Percentiles rank a stretch among this genome's conserved stretches.
Conservation (phyloP, 2,113 vertebrate species). For the Cebidichthys violaceus region DNA sequence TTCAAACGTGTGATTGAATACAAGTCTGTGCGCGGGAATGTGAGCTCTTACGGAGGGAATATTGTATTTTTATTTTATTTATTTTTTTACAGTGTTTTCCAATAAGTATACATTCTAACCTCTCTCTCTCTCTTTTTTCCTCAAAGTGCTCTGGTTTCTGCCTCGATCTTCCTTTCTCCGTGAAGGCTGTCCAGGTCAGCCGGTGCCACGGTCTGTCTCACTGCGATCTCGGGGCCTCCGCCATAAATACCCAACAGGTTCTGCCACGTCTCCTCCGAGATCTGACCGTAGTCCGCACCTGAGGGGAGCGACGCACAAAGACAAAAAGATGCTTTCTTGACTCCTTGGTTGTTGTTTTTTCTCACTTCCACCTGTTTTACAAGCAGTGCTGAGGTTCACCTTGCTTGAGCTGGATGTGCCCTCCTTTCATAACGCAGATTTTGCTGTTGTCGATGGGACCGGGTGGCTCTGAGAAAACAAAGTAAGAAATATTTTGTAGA, state of each 20-base stretch:
- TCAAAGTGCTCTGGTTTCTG: slow-evolving; percentile 93
- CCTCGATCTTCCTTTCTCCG: slow-evolving; percentile 95
- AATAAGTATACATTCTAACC: slow-evolving; percentile 42
- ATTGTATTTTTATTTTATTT: too few relatives aligned
- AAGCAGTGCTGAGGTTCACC: slow-evolving; percentile 78
- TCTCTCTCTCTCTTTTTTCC: slow-evolving; percentile 27
- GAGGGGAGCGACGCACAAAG: neutral
- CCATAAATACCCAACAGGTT: slow-evolving; percentile 92
- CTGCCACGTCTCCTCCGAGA: slow-evolving; percentile 96
- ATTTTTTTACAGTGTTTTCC: neutral
- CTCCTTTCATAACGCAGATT: slow-evolving; percentile 91
- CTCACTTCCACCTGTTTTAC: neutral
- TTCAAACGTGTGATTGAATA: neutral
- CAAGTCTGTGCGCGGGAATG: neutral
- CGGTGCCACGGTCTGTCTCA: slow-evolving; percentile 90
- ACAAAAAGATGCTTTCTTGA: neutral
- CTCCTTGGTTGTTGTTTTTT: neutral
- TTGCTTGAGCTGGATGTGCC: slow-evolving; percentile 95
- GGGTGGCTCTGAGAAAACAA: slow-evolving; percentile 87
- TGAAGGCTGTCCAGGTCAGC: slow-evolving; percentile 86
- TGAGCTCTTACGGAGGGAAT: neutral
- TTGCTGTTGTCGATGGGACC: slow-evolving; percentile 97
- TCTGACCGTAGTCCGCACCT: slow-evolving; percentile 99
- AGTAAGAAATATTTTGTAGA: neutral
- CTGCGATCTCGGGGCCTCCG: slow-evolving; percentile 93